Evolutionary conservation across 2,797 vertebrate genomes (phyloP).

Genomic region (Myotis findleyi): DNA sequence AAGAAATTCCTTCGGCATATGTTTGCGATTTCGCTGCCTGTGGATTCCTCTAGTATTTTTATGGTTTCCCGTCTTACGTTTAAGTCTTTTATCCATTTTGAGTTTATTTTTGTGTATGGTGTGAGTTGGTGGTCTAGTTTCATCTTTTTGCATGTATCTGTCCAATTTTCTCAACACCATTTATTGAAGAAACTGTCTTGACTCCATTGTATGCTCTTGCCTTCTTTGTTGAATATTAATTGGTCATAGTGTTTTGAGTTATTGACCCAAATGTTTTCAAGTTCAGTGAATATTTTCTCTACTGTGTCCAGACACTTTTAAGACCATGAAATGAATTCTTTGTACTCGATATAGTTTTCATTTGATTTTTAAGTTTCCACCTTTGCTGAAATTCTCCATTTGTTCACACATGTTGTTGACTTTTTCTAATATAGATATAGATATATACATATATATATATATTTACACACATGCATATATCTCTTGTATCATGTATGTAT

Average conservation of each 20-base stretch:
- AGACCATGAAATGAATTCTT: background rate
- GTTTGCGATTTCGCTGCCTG: too few relatives aligned
- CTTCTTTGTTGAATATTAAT: too few relatives aligned
- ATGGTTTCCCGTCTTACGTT: too few relatives aligned
- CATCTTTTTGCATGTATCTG: too few relatives aligned
- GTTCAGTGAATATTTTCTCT: background rate
- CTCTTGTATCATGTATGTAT: background rate
- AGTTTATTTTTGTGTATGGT: too few relatives aligned
- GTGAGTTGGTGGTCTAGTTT: too few relatives aligned
- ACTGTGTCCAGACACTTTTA: background rate
- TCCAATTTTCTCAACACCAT: too few relatives aligned
- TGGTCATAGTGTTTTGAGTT: background rate
- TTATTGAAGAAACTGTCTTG: too few relatives aligned
- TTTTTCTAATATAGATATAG: background rate
- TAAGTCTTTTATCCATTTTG: too few relatives aligned
- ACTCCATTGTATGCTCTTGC: too few relatives aligned
- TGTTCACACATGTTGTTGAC: background rate
- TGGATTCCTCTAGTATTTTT: too few relatives aligned
- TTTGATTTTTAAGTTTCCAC: background rate
- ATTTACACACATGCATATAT: background rate
- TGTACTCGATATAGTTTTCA: slow-evolving; percentile 6
- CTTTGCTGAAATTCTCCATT: slow-evolving; percentile 32
- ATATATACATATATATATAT: background rate
- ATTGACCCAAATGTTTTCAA: background rate
- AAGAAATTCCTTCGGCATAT: too few relatives aligned